Evolutionary conservation across 2,113 vertebrate species (phyloP).

Genomic region (Periophthalmus modestus): DNA sequence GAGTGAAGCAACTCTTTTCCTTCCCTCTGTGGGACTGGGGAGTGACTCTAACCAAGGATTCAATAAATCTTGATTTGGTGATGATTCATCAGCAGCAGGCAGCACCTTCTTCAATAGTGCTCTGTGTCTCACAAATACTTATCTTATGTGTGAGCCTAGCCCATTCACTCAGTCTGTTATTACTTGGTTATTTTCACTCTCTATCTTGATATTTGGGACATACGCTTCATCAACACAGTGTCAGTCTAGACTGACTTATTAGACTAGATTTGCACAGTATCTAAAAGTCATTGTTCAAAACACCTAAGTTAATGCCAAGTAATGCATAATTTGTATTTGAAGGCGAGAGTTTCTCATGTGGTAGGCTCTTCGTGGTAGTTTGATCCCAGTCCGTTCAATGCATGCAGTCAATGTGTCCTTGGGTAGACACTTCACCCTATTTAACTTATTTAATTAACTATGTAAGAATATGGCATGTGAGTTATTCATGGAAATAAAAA

Average conservation of each 20-base stretch:
- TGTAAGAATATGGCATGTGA: background rate
- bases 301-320: no score
- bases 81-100: conserved; percentile 44
- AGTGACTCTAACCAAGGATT: conserved; percentile 22
- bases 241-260: background rate
- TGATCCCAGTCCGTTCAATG: background rate
- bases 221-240: background rate
- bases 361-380: background rate
- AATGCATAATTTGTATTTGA: no score
- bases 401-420: background rate
- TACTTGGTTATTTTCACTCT: conserved; percentile 7
- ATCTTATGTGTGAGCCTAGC: conserved; percentile 39
- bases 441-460: background rate
- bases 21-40: conserved; percentile 44
- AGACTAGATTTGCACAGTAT: no score
- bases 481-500: background rate
- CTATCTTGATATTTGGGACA: background rate
- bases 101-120: conserved; percentile 34
- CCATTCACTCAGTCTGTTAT: conserved; percentile 9
- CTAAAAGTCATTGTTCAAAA: no score
- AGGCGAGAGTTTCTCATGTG: background rate
- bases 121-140: conserved; percentile 59
- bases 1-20: conserved; percentile 47
- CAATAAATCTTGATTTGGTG: conserved; percentile 21
- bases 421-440: background rate